Base-by-base conservation (phyloP, 2,888 invertebrate genomes). In the Anodontia alba region DNA sequence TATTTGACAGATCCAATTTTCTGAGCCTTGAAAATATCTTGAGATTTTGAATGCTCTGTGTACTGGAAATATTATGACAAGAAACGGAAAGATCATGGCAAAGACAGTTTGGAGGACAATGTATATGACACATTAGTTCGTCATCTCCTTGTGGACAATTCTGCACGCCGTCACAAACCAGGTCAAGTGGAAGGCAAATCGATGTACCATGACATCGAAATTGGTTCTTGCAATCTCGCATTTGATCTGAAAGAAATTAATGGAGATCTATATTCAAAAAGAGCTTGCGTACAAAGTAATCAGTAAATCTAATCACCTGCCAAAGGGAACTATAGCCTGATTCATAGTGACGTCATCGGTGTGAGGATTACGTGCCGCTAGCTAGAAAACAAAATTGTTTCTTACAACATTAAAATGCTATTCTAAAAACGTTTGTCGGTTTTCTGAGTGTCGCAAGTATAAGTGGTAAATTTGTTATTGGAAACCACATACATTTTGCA, bases 71-170 rank as follows among this genome's bases (percentile, higher is more conserved):
- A 1, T 36, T 38, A 3, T 0, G 3, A 57, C 84, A 86, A 29
- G 29, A 46, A 17, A 73, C 72, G 8, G 79, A 68, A 3, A 79
- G 57, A 5, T 78, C 84, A 8, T 74, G 26, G 54, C 87, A 88
- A 1, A 12, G 1, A 72, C 85, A 86, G 20, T 62, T 67, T 12
- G 12, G 12, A 10, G 83, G 80, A 66, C 87, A 88, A 0, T 29
- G 31, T 1, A 54, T 5, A 33, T 80, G 23, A 67, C 89, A 89
- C 43, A 76, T 29, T 8, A 73, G 29, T 73, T 89, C 89, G 69
- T 89, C 89, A 29, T 89, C 89, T 0, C 71, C 70, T 0, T 54
- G 26, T 0, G 78, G 83, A 71, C 88, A 88, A 10, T 87, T 75
- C 12, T 38, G 31, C 1, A 49, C 49, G 0, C 82, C 81, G 68